Base-by-base conservation (phyloP, 1,140 invertebrate species). In the Aphelinus atriplicis region DNA sequence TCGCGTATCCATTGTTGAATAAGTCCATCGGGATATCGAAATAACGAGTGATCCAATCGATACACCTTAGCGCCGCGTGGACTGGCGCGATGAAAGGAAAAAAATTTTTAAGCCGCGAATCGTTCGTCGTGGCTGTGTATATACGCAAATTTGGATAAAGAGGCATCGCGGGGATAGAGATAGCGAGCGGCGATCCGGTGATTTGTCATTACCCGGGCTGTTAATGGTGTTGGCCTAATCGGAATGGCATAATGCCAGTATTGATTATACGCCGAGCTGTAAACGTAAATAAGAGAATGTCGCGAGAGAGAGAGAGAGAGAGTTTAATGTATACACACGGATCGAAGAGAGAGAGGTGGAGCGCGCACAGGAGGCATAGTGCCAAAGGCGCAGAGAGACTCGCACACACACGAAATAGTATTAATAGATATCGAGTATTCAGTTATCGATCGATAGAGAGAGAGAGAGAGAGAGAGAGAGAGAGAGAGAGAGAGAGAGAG, bases 351-450 rank as follows among this genome's bases (percentile, higher is more conserved):
- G 56, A 48, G 45, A 56, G n/a, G 57, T 1, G 65, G 65, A 47
- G 26, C 26, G 26, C 26, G 26, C 26, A 26, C 26, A 26, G 26
- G 26, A 26, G 26, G 26, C 26, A 26, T 26, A 26, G 26, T 26
- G 26, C 26, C 26, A 26, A 26, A 26, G 26, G 0, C 26, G 26
- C 26, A 26, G 26, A 26, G 26, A 26, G 26, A 26, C 26, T 26
- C 26, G 26, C 26, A 26, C 7, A 48, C 58, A n/a, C 5, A 26
- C 50, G 48, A 51, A 67, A 68, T 68, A 48, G 57, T 73, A 73
- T 73, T 73, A 73, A 73, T 73, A 73, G 71, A 73, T 73, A 73
- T 73, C 62, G 71, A 65, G 64, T 73, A 67, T 73, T 73, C 62
- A 63, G 64, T 62, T 67, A 73, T 73, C 71, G 71, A 73, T 73